These are phyloP conservation scores for Caretta caretta DNA, from an alignment of 2,113 vertebrate species.

Conservation along the genomic window DNA sequence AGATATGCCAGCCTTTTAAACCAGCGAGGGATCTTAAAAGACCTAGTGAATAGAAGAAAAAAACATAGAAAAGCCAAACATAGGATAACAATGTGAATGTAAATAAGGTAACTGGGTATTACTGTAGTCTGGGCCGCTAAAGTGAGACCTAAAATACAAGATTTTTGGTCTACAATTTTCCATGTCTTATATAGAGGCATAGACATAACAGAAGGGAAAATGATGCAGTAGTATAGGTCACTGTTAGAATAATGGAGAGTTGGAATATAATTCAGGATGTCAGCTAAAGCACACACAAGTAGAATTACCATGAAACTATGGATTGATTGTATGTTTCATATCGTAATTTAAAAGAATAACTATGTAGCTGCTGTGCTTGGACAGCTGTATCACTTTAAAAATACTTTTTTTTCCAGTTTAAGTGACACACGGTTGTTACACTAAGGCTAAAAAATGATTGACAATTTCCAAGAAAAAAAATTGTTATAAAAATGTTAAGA, in stretches of 20 bases:
- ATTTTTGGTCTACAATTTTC: background rate
- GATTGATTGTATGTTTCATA: background rate
- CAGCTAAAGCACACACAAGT: background rate
- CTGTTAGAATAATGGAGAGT: background rate
- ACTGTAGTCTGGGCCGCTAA: background rate
- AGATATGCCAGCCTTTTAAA: background rate
- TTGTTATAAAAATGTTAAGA: background rate
- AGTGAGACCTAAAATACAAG: background rate
- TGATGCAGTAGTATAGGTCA: background rate
- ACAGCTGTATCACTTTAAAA: background rate
- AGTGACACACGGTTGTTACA: background rate
- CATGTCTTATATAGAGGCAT: background rate
- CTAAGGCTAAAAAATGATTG: background rate
- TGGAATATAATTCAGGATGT: background rate
- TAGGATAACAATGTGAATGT: background rate
- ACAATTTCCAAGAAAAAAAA: background rate
- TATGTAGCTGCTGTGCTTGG: background rate
- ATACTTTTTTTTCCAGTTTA: background rate
- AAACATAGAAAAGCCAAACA: background rate
- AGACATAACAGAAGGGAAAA: background rate
- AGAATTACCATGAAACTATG: background rate
- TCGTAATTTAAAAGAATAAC: background rate
- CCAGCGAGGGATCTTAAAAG: background rate
- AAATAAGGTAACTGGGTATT: background rate
- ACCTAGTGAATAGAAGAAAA: background rate